A percentile compares a stretch with the other conserved stretches of the same genome.
phyloP scores from a whole-genome alignment of 2,888 invertebrate species.

The Oscheius sp. region DNA sequence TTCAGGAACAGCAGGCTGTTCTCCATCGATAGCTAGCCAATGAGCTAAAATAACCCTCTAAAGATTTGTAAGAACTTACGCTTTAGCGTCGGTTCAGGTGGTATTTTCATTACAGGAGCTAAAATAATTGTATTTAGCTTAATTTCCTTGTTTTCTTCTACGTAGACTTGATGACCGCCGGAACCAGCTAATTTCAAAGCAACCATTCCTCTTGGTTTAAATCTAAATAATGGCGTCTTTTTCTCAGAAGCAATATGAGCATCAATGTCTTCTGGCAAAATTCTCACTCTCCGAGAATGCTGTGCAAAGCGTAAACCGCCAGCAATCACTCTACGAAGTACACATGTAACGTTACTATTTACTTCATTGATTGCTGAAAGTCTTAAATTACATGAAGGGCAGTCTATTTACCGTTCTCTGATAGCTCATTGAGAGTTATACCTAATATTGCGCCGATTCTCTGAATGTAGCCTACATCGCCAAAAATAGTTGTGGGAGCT shows the following conservation, averaged over 20 bases:
- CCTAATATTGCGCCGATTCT: conserved; percentile 10
- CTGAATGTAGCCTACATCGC: conserved; percentile 7
- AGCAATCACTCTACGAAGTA: conserved; percentile 17
- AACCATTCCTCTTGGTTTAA: conserved; percentile 21
- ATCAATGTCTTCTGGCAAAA: conserved; percentile 31
- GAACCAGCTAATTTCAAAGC: conserved; percentile 26
- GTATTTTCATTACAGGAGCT: conserved; percentile 11
- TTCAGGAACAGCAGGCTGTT: conserved; percentile 93
- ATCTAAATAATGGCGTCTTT: conserved; percentile 23
- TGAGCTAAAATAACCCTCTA: conserved; percentile 35
- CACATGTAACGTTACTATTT: conserved; percentile 21
- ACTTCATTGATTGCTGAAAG: conserved; percentile 14
- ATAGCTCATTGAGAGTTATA: background rate
- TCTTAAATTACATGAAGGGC: background rate
- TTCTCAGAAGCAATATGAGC: conserved; percentile 9
- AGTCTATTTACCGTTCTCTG: conserved; percentile 12
- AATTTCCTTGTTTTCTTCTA: conserved; percentile 27
- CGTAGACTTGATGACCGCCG: conserved; percentile 27
- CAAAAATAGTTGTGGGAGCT: conserved; percentile 8
- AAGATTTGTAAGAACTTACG: too few relatives aligned
- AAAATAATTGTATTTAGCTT: conserved; percentile 15
- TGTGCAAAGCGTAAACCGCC: conserved; percentile 18
- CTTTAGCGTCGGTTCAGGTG: conserved; percentile 1
- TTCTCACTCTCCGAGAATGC: conserved; percentile 16
- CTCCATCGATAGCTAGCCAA: conserved; percentile 42